Evolutionary conservation across 2,888 invertebrate genomes (phyloP).

Genomic region (Scaptomyza caliginosa): DNA sequence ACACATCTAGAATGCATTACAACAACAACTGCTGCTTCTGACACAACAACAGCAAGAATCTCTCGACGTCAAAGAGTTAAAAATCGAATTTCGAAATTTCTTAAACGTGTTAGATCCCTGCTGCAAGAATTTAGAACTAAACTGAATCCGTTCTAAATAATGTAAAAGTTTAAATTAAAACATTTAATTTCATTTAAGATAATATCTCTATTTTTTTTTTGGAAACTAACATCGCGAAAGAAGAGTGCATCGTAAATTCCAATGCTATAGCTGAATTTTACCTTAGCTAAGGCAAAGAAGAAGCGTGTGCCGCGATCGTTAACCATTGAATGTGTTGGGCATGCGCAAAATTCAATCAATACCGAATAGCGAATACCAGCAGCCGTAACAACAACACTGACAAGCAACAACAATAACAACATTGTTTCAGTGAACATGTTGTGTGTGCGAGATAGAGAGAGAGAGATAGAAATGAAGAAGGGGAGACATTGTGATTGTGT

Average conservation of each 20-base stretch:
- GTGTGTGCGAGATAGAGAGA: background rate
- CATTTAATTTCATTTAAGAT: too few relatives aligned
- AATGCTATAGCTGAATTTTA: slow-evolving; percentile 27
- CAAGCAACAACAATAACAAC: slow-evolving; percentile 48
- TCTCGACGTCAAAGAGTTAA: slow-evolving; percentile 4
- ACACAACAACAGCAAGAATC: background rate
- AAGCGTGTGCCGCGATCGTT: slow-evolving; percentile 56
- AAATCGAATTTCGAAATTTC: background rate
- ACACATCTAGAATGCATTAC: slow-evolving; percentile 20
- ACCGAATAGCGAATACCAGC: slow-evolving; percentile 52
- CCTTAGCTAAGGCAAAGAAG: slow-evolving; percentile 14
- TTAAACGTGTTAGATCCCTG: background rate
- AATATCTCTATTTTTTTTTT: too few relatives aligned
- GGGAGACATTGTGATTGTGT: slow-evolving; percentile 16
- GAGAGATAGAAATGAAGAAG: background rate
- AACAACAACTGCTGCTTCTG: slow-evolving; percentile 6
- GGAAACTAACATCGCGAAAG: slow-evolving; percentile 1
- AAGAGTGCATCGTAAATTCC: slow-evolving; percentile 27
- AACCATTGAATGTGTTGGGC: slow-evolving; percentile 39
- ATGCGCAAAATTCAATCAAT: slow-evolving; percentile 54
- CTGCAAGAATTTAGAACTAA: slow-evolving; percentile 5
- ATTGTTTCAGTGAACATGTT: slow-evolving; percentile 44
- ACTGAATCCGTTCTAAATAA: slow-evolving; percentile 12
- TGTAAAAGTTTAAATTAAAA: slow-evolving; percentile 1
- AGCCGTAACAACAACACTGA: slow-evolving; percentile 41